Percentiles rank a stretch among this genome's conserved stretches.
phyloP scores from a whole-genome alignment of 1,140 invertebrate species.

The Dinothrombium tinctorium region DNA sequence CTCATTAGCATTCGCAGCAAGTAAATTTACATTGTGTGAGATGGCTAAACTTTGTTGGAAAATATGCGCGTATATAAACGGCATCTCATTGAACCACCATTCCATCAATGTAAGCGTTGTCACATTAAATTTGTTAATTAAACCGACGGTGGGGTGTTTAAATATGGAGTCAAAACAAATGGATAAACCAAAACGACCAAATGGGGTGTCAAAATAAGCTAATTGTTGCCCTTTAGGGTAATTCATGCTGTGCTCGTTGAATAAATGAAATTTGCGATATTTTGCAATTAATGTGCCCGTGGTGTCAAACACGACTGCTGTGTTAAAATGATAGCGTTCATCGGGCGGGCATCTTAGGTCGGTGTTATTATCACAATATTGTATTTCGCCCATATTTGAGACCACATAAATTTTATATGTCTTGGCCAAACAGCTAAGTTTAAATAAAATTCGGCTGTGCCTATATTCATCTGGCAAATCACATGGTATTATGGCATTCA shows the following conservation, averaged over 20 bases:
- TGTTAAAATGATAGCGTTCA: conserved; percentile 35
- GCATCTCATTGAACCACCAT: conserved; percentile 44
- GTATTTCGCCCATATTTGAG: conserved; percentile 38
- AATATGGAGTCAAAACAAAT: conserved; percentile 51
- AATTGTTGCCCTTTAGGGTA: conserved; percentile 25
- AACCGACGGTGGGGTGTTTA: conserved; percentile 28
- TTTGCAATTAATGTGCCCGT: conserved; percentile 31
- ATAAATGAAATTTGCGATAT: conserved; percentile 51
- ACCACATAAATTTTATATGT: conserved; percentile 33
- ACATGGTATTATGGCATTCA: too few species aligned
- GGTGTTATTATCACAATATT: conserved; percentile 6
- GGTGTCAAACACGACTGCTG: conserved; percentile 44
- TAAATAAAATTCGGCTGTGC: conserved; percentile 15
- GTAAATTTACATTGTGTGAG: not conserved
- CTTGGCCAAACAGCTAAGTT: conserved; percentile 31
- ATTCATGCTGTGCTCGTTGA: conserved; percentile 28
- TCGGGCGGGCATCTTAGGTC: conserved; percentile 18
- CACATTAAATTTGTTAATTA: conserved; percentile 27
- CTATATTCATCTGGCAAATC: not conserved
- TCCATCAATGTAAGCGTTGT: conserved; percentile 42
- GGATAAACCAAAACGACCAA: conserved; percentile 37
- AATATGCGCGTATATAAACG: conserved; percentile 27
- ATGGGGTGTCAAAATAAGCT: conserved; percentile 30
- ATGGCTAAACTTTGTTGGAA: not conserved
- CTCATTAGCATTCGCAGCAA: not conserved